Percentiles rank a stretch among this genome's conserved stretches.
These are phyloP conservation scores for Arge pagana DNA, from an alignment of 2,888 invertebrate genomes.

Conservation along the genomic window DNA sequence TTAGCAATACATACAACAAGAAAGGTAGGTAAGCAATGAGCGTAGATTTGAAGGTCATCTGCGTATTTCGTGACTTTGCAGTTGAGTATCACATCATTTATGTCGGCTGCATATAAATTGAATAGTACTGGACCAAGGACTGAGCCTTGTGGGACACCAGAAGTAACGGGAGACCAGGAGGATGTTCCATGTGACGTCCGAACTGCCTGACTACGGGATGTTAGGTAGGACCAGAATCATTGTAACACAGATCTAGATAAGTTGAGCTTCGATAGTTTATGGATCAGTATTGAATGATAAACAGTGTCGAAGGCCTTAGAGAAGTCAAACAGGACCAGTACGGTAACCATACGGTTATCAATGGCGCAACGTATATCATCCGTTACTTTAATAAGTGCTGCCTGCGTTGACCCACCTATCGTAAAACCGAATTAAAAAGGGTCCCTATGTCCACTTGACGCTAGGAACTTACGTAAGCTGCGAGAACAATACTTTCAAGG, in stretches of 20 bases:
- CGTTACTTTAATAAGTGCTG: conserved; percentile 32
- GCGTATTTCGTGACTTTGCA: not conserved
- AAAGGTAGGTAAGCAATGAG: not conserved
- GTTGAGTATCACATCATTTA: not conserved
- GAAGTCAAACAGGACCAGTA: conserved; percentile 35
- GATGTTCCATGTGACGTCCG: not conserved
- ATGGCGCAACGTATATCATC: conserved; percentile 34
- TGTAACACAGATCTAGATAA: not conserved
- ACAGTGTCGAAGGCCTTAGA: conserved; percentile 37
- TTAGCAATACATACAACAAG: not conserved
- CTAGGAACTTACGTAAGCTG: conserved; percentile 28
- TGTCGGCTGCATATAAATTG: not conserved
- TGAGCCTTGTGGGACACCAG: not conserved
- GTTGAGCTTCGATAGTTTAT: not conserved
- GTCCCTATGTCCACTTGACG: conserved; percentile 33
- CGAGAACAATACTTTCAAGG: conserved; percentile 26
- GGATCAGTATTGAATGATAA: not conserved
- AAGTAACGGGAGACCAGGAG: not conserved
- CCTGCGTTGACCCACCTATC: conserved; percentile 31
- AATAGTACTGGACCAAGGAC: not conserved
- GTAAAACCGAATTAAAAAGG: conserved; percentile 38
- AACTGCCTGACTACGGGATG: not conserved
- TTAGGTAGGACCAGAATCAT: not conserved
- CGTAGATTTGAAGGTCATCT: not conserved
- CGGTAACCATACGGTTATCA: conserved; percentile 31